Base-by-base conservation (phyloP, 1,140 invertebrate genomes). In the Drosophila tani region DNA sequence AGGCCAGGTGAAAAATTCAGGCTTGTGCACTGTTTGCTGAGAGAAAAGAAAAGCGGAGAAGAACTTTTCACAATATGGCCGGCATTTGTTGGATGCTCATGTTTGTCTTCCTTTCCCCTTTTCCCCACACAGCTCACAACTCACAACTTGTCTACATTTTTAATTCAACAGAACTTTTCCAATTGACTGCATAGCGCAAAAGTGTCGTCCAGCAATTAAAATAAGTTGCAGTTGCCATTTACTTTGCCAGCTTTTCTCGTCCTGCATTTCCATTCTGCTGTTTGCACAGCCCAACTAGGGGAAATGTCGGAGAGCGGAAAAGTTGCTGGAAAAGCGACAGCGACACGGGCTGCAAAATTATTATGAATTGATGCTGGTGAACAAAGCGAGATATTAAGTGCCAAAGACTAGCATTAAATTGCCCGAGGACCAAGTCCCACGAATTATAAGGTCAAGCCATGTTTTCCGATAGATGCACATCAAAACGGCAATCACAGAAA, bases 201-300 rank as follows among this genome's bases (percentile, higher is more conserved):
- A 84, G 81, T 84, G 81, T 84, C 81, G 81, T 84, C 81, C 81
- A 77, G 81, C 81, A 84, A 84, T 84, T 84, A 84, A 84, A 84
- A 84, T 84, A 84, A 84, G 81, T 84, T 84, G 77, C 82, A 77
- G 82, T 85, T 81, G 82, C 68, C 78, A 83, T 85, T 81, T 85
- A 69, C 77, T 85, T 83, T 70, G 49, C 57, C 47, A 58, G 38
- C 63, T 32, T 60, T 57, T 70, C 64, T 49, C 21, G 9, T 67
- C 14, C 55, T 27, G 55, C 49, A 50, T 29, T 57, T 45, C 70
- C 55, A 21, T 43, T 58, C 59, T 57, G 49, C 41, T 82, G 75
- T 84, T 83, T 83, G 81, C 76, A 76, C 65, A 67, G 58, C 49
- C 81, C 65, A 79, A 73, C 64, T 29, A 65, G 76, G 47, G 46